These are phyloP conservation scores for Drosophila trapezifrons DNA, from an alignment of 1,140 invertebrate species.

Conservation along the genomic window DNA sequence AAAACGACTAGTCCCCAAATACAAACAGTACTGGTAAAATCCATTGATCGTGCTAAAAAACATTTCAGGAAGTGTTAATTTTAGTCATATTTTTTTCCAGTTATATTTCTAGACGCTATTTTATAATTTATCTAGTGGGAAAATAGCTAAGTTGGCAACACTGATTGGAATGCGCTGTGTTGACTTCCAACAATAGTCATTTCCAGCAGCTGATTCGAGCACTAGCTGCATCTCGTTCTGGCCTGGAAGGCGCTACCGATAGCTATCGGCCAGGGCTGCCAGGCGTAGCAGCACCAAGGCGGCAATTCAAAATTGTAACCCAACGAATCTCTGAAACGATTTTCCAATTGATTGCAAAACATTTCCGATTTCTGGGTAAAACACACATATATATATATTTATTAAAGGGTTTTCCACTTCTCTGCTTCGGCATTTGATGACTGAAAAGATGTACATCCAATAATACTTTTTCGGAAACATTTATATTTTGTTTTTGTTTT, in stretches of 20 bases:
- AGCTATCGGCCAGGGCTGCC: constrained; percentile 9
- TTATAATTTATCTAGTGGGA: no score
- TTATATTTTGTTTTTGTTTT: background rate
- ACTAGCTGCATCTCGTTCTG: constrained; percentile 21
- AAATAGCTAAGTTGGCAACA: no score
- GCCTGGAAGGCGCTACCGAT: constrained; percentile 33
- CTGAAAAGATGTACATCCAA: constrained; percentile 9
- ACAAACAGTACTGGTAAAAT: no score
- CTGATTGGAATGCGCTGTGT: constrained; percentile 61
- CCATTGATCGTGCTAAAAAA: no score
- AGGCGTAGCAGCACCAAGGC: background rate
- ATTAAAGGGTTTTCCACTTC: background rate
- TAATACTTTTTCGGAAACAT: background rate
- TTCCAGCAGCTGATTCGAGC: constrained; percentile 40
- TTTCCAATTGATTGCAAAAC: background rate
- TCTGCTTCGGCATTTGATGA: background rate
- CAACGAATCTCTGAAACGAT: background rate
- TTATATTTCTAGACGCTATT: no score
- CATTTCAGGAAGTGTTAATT: no score
- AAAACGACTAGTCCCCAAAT: no score
- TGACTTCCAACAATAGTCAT: constrained; percentile 52
- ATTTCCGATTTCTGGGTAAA: background rate
- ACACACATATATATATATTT: background rate
- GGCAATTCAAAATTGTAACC: constrained; percentile 2
- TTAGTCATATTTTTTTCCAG: no score